Base-by-base conservation (phyloP, 2,888 invertebrate genomes). In the Leistus spinibarbis region DNA sequence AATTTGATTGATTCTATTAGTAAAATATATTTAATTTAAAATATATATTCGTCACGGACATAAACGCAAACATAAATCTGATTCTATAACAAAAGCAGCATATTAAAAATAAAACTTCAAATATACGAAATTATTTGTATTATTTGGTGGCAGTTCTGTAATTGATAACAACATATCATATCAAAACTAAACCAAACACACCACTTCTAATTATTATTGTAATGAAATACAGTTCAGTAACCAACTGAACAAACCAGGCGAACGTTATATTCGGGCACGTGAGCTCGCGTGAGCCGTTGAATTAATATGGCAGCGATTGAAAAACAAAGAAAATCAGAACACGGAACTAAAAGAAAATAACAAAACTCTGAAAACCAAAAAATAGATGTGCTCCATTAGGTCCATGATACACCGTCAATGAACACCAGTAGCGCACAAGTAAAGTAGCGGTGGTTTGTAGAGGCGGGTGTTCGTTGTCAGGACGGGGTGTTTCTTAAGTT, bases 401-500 rank as follows among this genome's bases (percentile, higher is more conserved):
- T 54, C 13, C 54, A 54, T 2, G 13, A 17, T 3, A 54, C 54
- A 54, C 53, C 53, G 53, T 7, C 3, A 54, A 4, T 5, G 17
- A 54, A 17, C 17, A 54, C 54, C n/a, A 17, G 54, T 16, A 54
- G 54, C 5, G 13, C 19, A 60, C 19, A 22, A 60, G 2, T 20
- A 60, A 10, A 60, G 19, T 22, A 19, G 10, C 13, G 19, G 60
- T 20, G 5, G 17, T 60, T 7, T 19, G 60, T 22, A 19, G 60
- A 60, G 16, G 20, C 10, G 60, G 20, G 19, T 20, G 54, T 9
- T 57, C 3, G 17, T 17, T 3, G 17, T 13, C 2, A n/a, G n/a
- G n/a, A n/a, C n/a, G n/a, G n/a, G n/a, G 54, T 17, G 17, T 64
- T 69, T 65, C 72, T 66, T 72, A 72, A 72, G 72, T 73, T 73